phyloP scores from a whole-genome alignment of 2,113 vertebrate genomes.

The Sander vitreus region DNA sequence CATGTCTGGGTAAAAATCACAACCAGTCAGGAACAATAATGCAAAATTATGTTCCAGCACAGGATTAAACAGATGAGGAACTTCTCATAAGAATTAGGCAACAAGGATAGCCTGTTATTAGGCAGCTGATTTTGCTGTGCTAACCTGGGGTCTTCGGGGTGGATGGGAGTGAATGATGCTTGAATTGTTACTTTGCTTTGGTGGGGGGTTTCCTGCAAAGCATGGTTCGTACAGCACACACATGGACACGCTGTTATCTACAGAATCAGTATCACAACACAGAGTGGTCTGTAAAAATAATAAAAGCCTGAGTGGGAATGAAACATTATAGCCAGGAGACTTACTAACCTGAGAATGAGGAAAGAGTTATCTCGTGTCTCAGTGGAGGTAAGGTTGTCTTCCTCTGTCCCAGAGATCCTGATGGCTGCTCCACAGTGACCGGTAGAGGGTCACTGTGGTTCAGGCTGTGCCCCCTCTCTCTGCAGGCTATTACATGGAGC shows the following conservation, averaged over 20 bases:
- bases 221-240: slow-evolving; percentile 39
- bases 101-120: slow-evolving; percentile 13
- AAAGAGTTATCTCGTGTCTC: slow-evolving; percentile 65
- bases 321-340: neutral
- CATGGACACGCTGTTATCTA: slow-evolving; percentile 17
- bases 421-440: slow-evolving; percentile 22
- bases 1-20: slow-evolving; percentile 43
- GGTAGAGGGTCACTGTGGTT: slow-evolving; percentile 64
- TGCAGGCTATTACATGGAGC: slow-evolving; percentile 61
- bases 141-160: slow-evolving; percentile 69
- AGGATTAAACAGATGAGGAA: slow-evolving; percentile 23
- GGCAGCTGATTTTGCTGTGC: neutral
- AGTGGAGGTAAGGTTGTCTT: slow-evolving; percentile 64
- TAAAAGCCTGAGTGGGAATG: neutral
- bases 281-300: neutral
- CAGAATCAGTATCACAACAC: slow-evolving; percentile 1
- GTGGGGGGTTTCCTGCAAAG: slow-evolving; percentile 48
- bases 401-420: slow-evolving; percentile 49
- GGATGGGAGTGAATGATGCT: slow-evolving; percentile 76
- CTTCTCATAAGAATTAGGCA: slow-evolving; percentile 2
- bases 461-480: slow-evolving; percentile 20
- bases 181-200: slow-evolving; percentile 43
- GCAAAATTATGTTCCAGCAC: slow-evolving; percentile 22
- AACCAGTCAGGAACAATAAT: slow-evolving; percentile 38
- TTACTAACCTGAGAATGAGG: slow-evolving; percentile 71